A percentile compares a stretch with the other conserved stretches of the same genome.
Evolutionary conservation across 2,888 invertebrate genomes (phyloP).

Genomic region (Macaria notata): DNA sequence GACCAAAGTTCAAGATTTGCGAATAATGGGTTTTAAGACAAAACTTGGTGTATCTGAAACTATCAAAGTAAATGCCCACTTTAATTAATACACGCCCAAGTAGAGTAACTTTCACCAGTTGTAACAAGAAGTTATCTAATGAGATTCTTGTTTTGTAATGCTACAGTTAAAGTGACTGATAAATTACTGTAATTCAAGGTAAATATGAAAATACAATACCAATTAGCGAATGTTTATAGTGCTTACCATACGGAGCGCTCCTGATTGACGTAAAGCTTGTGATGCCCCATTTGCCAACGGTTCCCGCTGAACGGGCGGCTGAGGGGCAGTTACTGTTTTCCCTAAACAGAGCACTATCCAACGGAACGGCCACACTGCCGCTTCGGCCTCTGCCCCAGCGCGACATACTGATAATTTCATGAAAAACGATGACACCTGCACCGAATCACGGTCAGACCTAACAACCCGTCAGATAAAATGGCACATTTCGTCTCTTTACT

Average conservation of each 20-base stretch:
- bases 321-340: constrained; percentile 93
- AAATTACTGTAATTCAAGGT: constrained; percentile 36
- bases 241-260: constrained; percentile 88
- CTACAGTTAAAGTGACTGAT: constrained; percentile 22
- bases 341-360: constrained; percentile 84
- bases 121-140: constrained; percentile 32
- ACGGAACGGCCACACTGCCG: constrained; percentile 84
- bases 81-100: too few species aligned
- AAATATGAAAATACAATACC: constrained; percentile 31
- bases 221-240: constrained; percentile 58
- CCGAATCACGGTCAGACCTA: constrained; percentile 58
- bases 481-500: constrained; percentile 55
- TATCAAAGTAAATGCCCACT: too few species aligned
- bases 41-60: too few species aligned
- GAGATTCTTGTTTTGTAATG: constrained; percentile 32
- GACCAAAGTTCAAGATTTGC: too few species aligned
- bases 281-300: constrained; percentile 96
- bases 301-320: constrained; percentile 94
- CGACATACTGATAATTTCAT: constrained; percentile 83
- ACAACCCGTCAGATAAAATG: constrained; percentile 62
- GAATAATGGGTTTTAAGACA: too few species aligned
- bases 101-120: constrained; percentile 42
- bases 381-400: constrained; percentile 84
- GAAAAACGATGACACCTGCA: constrained; percentile 74
- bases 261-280: constrained; percentile 96